Percentiles rank a stretch among this genome's conserved stretches.
Evolutionary conservation across 1,140 invertebrate species (phyloP).

Genomic region (Proctacanthus coquilletti): DNA sequence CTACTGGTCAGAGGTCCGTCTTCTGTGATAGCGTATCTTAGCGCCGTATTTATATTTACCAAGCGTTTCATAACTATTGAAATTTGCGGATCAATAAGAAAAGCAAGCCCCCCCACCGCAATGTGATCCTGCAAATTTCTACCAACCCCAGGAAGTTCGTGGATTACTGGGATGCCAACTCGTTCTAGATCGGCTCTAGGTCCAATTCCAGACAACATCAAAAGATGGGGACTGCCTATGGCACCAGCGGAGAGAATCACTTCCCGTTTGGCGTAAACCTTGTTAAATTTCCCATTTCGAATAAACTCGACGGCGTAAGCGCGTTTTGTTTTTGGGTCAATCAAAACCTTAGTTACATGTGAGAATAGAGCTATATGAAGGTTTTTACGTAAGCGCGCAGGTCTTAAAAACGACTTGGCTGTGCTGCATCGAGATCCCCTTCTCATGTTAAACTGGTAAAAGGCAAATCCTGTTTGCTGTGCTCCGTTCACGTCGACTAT

Average conservation of each 20-base stretch:
- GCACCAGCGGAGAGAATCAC: constrained; percentile 66
- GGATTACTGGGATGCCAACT: constrained; percentile 46
- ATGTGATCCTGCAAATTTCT: constrained; percentile 76
- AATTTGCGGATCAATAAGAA: constrained; percentile 62
- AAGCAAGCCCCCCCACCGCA: constrained; percentile 59
- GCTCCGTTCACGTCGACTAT: constrained; percentile 61
- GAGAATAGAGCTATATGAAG: constrained; percentile 58
- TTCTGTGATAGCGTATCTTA: constrained; percentile 60
- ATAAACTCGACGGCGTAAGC: constrained; percentile 67
- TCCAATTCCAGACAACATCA: constrained; percentile 77
- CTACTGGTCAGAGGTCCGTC: constrained; percentile 69
- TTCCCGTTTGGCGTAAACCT: constrained; percentile 54
- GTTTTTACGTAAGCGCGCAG: constrained; percentile 52
- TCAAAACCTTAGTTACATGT: constrained; percentile 60
- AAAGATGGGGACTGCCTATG: constrained; percentile 59
- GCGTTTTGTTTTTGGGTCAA: constrained; percentile 48
- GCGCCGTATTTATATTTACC: constrained; percentile 58
- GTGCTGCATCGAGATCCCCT: constrained; percentile 59
- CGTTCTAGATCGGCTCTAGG: constrained; percentile 50
- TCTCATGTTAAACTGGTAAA: constrained; percentile 70
- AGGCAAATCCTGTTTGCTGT: constrained; percentile 64
- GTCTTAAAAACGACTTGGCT: constrained; percentile 65
- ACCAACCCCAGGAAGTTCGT: constrained; percentile 59
- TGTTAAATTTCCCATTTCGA: constrained; percentile 43
- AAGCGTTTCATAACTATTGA: constrained; percentile 58